Percentiles rank a stretch among this genome's conserved stretches.
These are phyloP conservation scores for Colistium nudipinnis DNA, from an alignment of 2,113 vertebrate species.

Conservation along the genomic window DNA sequence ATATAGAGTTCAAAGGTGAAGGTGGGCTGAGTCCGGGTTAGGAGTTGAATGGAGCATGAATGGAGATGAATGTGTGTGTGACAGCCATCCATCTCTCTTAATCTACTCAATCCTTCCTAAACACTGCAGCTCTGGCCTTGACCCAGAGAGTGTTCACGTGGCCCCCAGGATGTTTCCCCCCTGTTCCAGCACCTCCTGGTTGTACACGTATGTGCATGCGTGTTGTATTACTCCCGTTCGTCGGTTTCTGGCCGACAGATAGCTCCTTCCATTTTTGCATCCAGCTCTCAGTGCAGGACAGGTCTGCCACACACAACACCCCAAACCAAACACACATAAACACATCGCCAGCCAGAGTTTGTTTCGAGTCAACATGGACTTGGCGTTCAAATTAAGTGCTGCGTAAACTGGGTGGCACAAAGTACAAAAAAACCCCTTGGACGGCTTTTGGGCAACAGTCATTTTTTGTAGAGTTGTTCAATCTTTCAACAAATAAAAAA, in stretches of 20 bases:
- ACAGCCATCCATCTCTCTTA: constrained; percentile 18
- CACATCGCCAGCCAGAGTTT: constrained; percentile 36
- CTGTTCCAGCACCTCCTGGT: neutral
- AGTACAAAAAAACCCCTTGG: neutral
- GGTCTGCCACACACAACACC: constrained; percentile 26
- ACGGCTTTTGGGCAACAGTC: neutral
- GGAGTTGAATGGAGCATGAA: neutral
- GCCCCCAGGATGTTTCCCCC: neutral
- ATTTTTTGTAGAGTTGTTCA: constrained; percentile 21
- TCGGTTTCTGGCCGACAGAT: constrained; percentile 20
- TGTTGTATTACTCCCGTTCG: neutral
- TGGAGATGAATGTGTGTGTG: neutral
- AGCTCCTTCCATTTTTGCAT: constrained; percentile 19
- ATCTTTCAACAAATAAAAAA: constrained; percentile 18
- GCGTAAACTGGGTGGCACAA: constrained; percentile 7
- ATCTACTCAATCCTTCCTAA: neutral
- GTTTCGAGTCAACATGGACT: constrained; percentile 48
- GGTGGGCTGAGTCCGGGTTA: constrained; percentile 18
- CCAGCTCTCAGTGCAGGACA: neutral
- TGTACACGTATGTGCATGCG: neutral
- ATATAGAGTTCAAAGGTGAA: constrained; percentile 26
- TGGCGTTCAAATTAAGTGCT: constrained; percentile 8
- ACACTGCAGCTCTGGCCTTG: constrained; percentile 14
- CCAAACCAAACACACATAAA: constrained; percentile 49
- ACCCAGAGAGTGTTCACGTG: neutral